Evolutionary conservation across 2,113 vertebrate species (phyloP), one percentile per base, ranked within the genome.

Genomic region (Lasiurus borealis): DNA sequence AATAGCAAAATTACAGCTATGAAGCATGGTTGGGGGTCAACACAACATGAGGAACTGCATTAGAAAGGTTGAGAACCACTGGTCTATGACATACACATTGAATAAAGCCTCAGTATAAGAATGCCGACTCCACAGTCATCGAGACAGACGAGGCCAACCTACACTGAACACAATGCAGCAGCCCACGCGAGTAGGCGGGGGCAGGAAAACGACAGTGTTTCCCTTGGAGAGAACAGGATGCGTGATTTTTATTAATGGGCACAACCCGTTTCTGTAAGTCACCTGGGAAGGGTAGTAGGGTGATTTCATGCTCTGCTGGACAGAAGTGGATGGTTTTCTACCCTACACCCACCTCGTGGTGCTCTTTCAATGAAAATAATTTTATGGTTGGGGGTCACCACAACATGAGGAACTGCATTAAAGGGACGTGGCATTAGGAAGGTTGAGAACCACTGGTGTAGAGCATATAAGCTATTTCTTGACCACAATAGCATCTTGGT

Each of bases 261-360:
- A 75, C 16, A 77, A 59, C 36, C 40, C 9, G 12, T 78, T 71
- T 84, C 64, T 59, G 71, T 64, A 77, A 86, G 75, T 40, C 83
- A 75, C 34, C 62, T 84, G 64, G 66, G 71, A 85, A 94, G 84
- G 50, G 16, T 44, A 89, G 88, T 27, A 76, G 25, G 62, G 25
- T 86, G 75, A 93, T 95, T 92, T 90, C 75, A 95, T n/a, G 88
- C 84, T 90, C 81, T 75, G 25, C 19, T 75, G 29, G 71, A 46
- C 77, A 21, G 23, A 88, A 78, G 64, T 23, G 10, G 80, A 23
- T 66, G 15, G 46, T 27, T 93, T 46, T 85, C 94, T 48, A 64
- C 87, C 44, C 80, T 29, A 75, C 62, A 90, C 12, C 19, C 73
- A n/a, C n/a, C n/a, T n/a, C 4, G 52, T 9, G 54, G 73, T 72